Conservation (phyloP, 2,797 vertebrate genomes). For the Lagodon rhomboides region DNA sequence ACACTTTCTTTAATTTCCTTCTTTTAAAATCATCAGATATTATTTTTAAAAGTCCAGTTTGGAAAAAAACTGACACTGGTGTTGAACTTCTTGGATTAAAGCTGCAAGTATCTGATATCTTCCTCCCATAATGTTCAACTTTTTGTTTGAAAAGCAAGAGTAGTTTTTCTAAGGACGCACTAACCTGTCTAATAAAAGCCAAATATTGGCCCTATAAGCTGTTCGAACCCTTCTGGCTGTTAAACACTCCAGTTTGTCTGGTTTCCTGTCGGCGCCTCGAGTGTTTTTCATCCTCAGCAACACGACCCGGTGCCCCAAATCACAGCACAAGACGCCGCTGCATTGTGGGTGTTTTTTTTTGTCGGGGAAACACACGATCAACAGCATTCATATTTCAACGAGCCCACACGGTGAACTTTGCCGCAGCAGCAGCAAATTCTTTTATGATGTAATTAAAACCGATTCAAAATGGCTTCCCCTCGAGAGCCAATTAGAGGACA, state of each 20-base stretch:
- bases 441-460: conserved; percentile 73
- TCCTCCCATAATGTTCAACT: neutral
- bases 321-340: neutral
- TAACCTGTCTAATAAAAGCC: conserved; percentile 30
- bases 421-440: conserved; percentile 58
- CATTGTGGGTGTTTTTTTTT: conserved; percentile 20
- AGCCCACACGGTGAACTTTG: conserved; percentile 44
- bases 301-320: neutral
- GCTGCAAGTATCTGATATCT: conserved; percentile 3
- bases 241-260: neutral
- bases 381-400: conserved; percentile 43
- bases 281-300: neutral
- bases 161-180: neutral
- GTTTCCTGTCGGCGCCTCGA: neutral
- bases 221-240: neutral
- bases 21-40: too few relatives aligned
- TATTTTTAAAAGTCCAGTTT: neutral
- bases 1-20: too few relatives aligned
- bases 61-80: neutral
- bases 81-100: neutral
- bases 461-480: conserved; percentile 57
- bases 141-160: neutral
- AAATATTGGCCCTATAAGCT: conserved; percentile 9
- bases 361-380: conserved; percentile 32
- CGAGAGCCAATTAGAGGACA: conserved; percentile 69